phyloP scores from a whole-genome alignment of 64 coral and sea anemone genomes.

The Trachythela sp. region DNA sequence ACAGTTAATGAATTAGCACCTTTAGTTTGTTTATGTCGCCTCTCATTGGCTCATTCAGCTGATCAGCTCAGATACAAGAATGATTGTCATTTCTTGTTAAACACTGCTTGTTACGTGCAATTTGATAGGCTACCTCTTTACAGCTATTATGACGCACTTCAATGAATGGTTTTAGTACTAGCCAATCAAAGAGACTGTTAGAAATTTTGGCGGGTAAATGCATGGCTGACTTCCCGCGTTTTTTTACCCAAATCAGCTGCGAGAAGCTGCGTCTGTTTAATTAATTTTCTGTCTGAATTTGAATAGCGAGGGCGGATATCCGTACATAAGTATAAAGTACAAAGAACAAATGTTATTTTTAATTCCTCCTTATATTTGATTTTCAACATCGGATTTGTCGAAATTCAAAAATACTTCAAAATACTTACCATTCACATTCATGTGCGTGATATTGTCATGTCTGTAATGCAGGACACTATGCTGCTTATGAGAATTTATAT shows the following conservation, averaged over 20 bases:
- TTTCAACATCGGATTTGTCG: too few relatives aligned
- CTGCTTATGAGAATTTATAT: too few relatives aligned
- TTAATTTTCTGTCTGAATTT: neutral
- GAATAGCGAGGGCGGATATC: neutral
- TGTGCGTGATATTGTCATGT: too few relatives aligned
- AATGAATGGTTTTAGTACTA: neutral
- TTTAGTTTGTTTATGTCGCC: conserved; percentile 16
- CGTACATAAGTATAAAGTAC: neutral
- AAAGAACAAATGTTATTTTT: too few relatives aligned
- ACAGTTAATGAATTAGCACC: conserved; percentile 27
- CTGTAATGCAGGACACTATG: too few relatives aligned
- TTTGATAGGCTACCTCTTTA: neutral
- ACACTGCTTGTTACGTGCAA: neutral
- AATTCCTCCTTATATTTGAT: too few relatives aligned
- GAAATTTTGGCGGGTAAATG: conserved; percentile 21
- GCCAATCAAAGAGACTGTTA: neutral
- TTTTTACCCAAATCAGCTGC: neutral
- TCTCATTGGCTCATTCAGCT: neutral
- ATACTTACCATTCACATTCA: too few relatives aligned
- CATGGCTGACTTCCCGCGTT: conserved; percentile 4
- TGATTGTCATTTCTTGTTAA: neutral
- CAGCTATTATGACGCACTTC: neutral
- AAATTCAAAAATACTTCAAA: too few relatives aligned
- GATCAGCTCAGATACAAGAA: neutral
- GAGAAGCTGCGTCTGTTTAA: neutral